Conservation (phyloP, 2,888 invertebrate genomes). For the Endomychus coccineus region DNA sequence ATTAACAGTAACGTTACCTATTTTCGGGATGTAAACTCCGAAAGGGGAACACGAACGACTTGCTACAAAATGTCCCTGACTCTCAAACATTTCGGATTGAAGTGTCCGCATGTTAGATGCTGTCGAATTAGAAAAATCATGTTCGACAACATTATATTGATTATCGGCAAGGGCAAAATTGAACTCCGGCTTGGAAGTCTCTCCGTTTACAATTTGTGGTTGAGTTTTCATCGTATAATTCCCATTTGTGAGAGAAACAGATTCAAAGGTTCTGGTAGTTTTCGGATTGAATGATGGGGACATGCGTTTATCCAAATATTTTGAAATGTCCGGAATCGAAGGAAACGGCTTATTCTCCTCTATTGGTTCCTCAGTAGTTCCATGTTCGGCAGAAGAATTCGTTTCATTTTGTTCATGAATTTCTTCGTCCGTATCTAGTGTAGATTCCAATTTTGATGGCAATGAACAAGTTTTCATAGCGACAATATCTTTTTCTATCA, state of each 20-base stretch:
- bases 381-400: too few relatives aligned
- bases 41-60: constrained; percentile 35
- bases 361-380: background rate
- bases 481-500: constrained; percentile 34
- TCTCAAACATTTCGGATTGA: constrained; percentile 40
- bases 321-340: constrained; percentile 32
- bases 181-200: constrained; percentile 32
- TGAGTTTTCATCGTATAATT: constrained; percentile 28
- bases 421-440: constrained; percentile 6
- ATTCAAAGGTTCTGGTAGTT: constrained; percentile 27
- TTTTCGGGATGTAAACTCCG: constrained; percentile 34
- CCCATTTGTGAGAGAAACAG: constrained; percentile 25
- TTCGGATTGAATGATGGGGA: constrained; percentile 10
- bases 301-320: constrained; percentile 27
- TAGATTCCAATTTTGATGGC: constrained; percentile 21
- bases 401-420: background rate
- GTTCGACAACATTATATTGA: constrained; percentile 29
- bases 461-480: constrained; percentile 31
- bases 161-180: constrained; percentile 31
- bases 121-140: constrained; percentile 24
- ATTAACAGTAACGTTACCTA: too few relatives aligned
- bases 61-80: constrained; percentile 41
- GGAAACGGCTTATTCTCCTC: constrained; percentile 27
- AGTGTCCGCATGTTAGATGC: constrained; percentile 28
- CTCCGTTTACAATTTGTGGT: constrained; percentile 14